Percentiles rank a stretch among this genome's conserved stretches.
These are phyloP conservation scores for Phortica variegata DNA, from an alignment of 1,140 invertebrate genomes.

Conservation along the genomic window DNA sequence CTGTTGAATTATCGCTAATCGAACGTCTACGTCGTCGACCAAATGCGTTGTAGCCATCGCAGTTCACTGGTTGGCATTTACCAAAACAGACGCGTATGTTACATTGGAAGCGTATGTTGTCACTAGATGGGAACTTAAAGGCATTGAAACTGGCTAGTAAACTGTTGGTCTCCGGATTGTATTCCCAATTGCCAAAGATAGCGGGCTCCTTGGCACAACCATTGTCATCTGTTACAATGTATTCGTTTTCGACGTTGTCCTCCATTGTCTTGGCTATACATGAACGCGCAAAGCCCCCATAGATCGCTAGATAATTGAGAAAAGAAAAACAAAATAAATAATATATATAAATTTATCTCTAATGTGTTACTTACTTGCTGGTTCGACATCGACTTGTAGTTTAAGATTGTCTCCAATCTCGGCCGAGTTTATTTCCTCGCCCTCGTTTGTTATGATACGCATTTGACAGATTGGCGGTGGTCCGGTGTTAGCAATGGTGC, in stretches of 20 bases:
- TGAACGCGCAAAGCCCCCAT: slow-evolving; percentile 89
- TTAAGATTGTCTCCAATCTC: slow-evolving; percentile 91
- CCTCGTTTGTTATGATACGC: slow-evolving; percentile 85
- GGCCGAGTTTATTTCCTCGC: slow-evolving; percentile 84
- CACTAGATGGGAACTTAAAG: slow-evolving; percentile 93
- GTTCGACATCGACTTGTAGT: slow-evolving; percentile 90
- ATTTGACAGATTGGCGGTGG: slow-evolving; percentile 90
- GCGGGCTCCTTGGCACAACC: slow-evolving; percentile 90
- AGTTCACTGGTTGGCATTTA: slow-evolving; percentile 92
- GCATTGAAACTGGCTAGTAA: slow-evolving; percentile 87
- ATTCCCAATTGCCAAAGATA: slow-evolving; percentile 92
- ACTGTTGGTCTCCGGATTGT: slow-evolving; percentile 78
- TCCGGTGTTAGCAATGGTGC: slow-evolving; percentile 92
- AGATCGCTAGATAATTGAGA: slow-evolving; percentile 79
- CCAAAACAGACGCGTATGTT: slow-evolving; percentile 94
- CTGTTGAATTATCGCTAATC: slow-evolving; percentile 62
- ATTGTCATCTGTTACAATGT: slow-evolving; percentile 89
- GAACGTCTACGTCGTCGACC: slow-evolving; percentile 73
- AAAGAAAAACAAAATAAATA: not conserved
- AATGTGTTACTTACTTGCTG: slow-evolving; percentile 68
- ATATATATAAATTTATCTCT: not conserved
- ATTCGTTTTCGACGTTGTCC: slow-evolving; percentile 85
- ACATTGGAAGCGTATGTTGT: slow-evolving; percentile 94
- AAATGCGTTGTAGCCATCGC: slow-evolving; percentile 85
- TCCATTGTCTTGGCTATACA: slow-evolving; percentile 92